Evolutionary conservation across 1,140 invertebrate genomes (phyloP), one percentile per base, ranked within the genome.

Genomic region (Sitophilus oryzae): DNA sequence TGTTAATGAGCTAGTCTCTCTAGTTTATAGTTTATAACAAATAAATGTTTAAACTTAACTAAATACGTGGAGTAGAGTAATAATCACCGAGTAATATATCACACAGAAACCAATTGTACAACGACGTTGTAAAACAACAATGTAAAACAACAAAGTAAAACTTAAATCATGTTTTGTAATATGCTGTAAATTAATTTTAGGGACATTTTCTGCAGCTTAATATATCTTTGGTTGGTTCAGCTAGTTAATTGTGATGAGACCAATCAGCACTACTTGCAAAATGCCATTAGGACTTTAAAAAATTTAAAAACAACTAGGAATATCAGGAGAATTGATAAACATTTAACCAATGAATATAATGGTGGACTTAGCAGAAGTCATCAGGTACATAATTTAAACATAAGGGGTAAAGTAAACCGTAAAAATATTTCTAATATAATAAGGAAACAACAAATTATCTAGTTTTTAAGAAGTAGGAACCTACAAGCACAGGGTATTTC

Each of bases 261-360:
- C n/a, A 56, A 40, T 11, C 45, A 45, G 1, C 59, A 70, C 52
- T 71, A 70, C 53, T 59, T 71, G 16, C 64, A 67, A 54, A 68
- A 61, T 54, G 68, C 67, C 25, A 66, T 71, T 15, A 60, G 63
- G 49, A 62, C 67, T 54, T 53, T 71, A 23, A 64, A 53, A 55
- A 61, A 59, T 25, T 44, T 67, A 21, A 62, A 63, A 38, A 42
- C 38, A 21, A 45, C 51, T 16, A 59, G 52, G 49, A 59, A 40
- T 20, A 41, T 61, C 4, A 56, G 36, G 53, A 53, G 59, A 58
- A 49, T 52, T 25, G 53, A 55, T n/a, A 57, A 46, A 9, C 48
- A 25, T n/a, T 34, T 56, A n/a, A 19, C 55, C 2, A 35, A 52
- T 18, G 16, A 36, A 36, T 34, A 43, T 43, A 37, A 46, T 16